Percentiles rank a stretch among this genome's conserved stretches.
Conservation (phyloP, 2,113 vertebrate genomes). For the Chloebia gouldiae region DNA sequence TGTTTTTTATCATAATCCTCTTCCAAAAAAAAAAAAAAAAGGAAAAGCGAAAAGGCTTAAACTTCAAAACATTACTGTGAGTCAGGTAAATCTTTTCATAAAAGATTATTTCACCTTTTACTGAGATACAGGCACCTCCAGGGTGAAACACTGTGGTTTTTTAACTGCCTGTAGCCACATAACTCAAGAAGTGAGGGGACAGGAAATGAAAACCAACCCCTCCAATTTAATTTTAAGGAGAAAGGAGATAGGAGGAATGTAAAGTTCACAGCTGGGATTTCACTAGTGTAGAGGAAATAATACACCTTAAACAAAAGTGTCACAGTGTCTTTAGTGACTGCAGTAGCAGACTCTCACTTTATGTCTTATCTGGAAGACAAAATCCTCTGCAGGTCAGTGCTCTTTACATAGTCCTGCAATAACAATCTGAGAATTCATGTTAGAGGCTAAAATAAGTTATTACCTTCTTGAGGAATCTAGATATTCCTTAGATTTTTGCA, state of each 20-base stretch:
- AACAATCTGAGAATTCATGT: neutral
- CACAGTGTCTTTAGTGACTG: neutral
- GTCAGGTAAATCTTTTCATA: conserved; percentile 34
- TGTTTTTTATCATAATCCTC: neutral
- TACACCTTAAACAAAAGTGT: neutral
- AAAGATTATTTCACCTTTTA: conserved; percentile 40
- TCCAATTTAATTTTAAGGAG: conserved; percentile 45
- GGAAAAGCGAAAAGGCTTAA: neutral
- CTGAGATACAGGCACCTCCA: neutral
- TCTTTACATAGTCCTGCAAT: neutral
- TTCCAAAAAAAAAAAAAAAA: neutral
- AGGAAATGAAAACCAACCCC: conserved; percentile 57
- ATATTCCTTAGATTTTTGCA: neutral
- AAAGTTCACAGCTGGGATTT: conserved; percentile 31
- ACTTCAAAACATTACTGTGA: neutral
- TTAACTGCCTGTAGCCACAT: conserved; percentile 9
- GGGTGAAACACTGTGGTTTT: conserved; percentile 5
- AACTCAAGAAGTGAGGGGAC: neutral
- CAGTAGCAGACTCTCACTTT: neutral
- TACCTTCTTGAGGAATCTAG: neutral
- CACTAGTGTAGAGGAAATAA: neutral
- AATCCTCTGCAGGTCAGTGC: neutral
- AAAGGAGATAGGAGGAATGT: neutral
- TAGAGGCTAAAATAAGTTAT: neutral
- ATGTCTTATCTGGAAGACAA: neutral